Conservation (phyloP, 1,140 invertebrate genomes). For the Dinothrombium tinctorium region DNA sequence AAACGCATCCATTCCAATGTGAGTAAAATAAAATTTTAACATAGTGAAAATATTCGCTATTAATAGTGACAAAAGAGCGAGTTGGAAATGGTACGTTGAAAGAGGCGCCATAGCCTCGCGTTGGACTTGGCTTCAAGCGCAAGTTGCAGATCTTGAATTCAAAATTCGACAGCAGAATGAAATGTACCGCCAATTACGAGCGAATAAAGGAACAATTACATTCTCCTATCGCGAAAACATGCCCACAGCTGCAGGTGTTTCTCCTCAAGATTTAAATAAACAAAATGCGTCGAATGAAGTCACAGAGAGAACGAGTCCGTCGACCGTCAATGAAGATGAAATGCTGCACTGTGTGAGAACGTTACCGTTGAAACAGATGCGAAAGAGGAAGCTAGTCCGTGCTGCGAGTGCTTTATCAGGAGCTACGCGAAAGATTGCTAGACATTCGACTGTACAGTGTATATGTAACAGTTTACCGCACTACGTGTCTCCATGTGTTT, state of each 20-base stretch:
- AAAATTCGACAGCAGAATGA: conserved; percentile 62
- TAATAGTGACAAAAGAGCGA: conserved; percentile 33
- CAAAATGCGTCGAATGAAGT: too few species aligned
- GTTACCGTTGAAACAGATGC: conserved; percentile 33
- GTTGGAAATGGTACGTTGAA: conserved; percentile 57
- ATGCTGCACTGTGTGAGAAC: conserved; percentile 8
- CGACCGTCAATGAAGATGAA: background rate
- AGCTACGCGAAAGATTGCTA: conserved; percentile 20
- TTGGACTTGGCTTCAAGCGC: conserved; percentile 75
- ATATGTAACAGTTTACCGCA: conserved; percentile 34
- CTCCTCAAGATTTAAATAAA: too few species aligned
- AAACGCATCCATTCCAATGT: background rate
- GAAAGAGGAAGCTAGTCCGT: conserved; percentile 32
- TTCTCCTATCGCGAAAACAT: background rate
- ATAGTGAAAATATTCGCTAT: background rate
- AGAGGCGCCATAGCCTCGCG: conserved; percentile 52
- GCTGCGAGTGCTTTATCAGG: conserved; percentile 18
- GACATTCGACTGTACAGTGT: conserved; percentile 40
- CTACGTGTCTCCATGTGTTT: conserved; percentile 34
- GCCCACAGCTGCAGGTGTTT: too few species aligned
- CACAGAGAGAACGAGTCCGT: background rate
- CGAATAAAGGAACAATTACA: conserved; percentile 19
- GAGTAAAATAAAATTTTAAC: background rate
- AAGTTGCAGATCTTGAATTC: conserved; percentile 73
- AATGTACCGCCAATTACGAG: conserved; percentile 30